Conservation (phyloP, 1,140 invertebrate species). For the Drosophila melanica region DNA sequence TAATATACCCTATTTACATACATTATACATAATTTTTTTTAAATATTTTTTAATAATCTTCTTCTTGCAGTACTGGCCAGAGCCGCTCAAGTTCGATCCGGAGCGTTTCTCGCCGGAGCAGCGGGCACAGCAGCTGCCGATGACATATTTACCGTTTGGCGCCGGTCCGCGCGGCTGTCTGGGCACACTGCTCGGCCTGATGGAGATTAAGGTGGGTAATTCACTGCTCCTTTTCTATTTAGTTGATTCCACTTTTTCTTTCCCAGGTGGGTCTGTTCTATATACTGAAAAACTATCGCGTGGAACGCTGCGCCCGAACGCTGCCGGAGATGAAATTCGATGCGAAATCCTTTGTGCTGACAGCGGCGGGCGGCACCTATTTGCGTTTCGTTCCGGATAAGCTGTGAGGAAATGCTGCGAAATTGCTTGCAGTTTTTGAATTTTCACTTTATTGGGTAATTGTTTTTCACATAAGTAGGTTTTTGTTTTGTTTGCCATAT, state of each 20-base stretch:
- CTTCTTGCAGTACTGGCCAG: conserved; percentile 59
- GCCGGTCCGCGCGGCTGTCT: conserved; percentile 85
- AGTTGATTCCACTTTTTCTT: background rate
- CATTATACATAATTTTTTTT: too few species aligned
- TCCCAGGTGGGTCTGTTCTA: conserved; percentile 85
- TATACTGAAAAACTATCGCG: conserved; percentile 85
- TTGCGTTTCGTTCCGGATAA: conserved; percentile 51
- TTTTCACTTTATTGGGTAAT: conserved; percentile 67
- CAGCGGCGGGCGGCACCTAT: conserved; percentile 79
- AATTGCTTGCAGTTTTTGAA: conserved; percentile 11
- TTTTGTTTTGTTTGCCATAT: conserved; percentile 29
- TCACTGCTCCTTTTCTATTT: background rate
- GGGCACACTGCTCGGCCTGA: conserved; percentile 86
- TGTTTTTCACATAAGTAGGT: conserved; percentile 60
- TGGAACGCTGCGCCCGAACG: conserved; percentile 67
- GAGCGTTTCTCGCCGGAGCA: conserved; percentile 85
- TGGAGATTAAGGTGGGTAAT: conserved; percentile 87
- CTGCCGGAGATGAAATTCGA: conserved; percentile 84
- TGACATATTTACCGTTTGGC: conserved; percentile 84
- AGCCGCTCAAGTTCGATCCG: conserved; percentile 85
- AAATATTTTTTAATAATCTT: too few species aligned
- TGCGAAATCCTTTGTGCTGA: conserved; percentile 65
- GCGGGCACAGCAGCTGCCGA: conserved; percentile 66
- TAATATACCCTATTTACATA: too few species aligned
- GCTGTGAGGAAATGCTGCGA: background rate